Percentiles rank a stretch among this genome's conserved stretches.
Evolutionary conservation across 1,140 invertebrate species (phyloP).

Genomic region (Sycophaga agraensis): DNA sequence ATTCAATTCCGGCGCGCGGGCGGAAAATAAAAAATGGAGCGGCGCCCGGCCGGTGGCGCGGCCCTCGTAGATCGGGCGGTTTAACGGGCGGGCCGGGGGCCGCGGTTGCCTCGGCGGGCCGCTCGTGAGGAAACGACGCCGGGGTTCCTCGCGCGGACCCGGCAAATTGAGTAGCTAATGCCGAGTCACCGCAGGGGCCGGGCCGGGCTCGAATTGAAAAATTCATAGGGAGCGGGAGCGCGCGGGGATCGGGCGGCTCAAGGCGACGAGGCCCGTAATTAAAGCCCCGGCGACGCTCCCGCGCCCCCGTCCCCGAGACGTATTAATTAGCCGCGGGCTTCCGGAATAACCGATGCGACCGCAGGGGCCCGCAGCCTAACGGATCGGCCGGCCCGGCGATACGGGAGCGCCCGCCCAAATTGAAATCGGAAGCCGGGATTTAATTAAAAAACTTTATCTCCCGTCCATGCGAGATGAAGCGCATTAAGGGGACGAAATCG

Average conservation of each 20-base stretch:
- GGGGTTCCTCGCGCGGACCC: no score
- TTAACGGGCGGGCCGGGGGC: no score
- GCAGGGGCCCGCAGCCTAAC: slow-evolving; percentile 10
- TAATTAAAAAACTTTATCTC: slow-evolving; percentile 52
- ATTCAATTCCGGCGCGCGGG: no score
- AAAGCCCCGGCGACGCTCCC: slow-evolving; percentile 2
- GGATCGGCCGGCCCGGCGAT: not conserved
- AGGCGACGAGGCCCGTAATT: slow-evolving; percentile 5
- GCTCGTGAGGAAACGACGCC: not conserved
- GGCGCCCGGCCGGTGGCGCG: no score
- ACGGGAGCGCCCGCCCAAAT: slow-evolving; percentile 45
- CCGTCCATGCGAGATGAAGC: slow-evolving; percentile 37
- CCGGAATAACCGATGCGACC: no score
- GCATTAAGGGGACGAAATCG: slow-evolving; percentile 27
- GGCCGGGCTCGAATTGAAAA: not conserved
- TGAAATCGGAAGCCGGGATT: slow-evolving; percentile 48
- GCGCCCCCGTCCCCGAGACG: not conserved
- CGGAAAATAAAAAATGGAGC: no score
- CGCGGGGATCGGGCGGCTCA: not conserved
- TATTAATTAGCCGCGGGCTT: not conserved
- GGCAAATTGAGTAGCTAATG: not conserved
- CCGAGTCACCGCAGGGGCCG: not conserved
- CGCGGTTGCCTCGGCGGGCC: no score
- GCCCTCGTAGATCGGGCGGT: no score
- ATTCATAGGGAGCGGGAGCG: not conserved